Conservation (phyloP, 2,888 invertebrate species). For the Antheraea assamensis region DNA sequence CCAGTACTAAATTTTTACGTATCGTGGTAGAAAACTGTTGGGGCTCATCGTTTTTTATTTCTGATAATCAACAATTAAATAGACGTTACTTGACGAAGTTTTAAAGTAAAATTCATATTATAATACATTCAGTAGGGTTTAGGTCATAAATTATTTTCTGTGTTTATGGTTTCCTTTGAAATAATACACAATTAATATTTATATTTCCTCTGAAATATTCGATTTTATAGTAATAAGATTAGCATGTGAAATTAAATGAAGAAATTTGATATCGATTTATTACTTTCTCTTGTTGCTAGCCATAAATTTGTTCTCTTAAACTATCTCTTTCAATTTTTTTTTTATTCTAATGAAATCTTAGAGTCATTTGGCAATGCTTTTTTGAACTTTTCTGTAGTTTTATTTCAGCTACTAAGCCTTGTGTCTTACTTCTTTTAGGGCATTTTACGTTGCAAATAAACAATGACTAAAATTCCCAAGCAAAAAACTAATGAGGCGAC, state of each 20-base stretch:
- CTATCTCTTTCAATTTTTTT: background rate
- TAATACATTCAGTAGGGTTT: background rate
- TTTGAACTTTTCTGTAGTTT: background rate
- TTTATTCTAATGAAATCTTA: background rate
- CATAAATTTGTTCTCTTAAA: background rate
- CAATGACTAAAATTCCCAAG: background rate
- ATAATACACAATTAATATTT: background rate
- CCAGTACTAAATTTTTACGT: slow-evolving; percentile 55
- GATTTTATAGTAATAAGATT: background rate
- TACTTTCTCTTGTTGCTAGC: background rate
- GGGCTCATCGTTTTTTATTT: slow-evolving; percentile 12
- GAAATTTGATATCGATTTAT: background rate
- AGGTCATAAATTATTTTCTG: background rate
- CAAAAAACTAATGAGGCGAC: background rate
- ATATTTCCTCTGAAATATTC: too few species aligned
- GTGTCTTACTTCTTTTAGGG: background rate
- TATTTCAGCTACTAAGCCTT: background rate
- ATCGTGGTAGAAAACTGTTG: slow-evolving; percentile 40
- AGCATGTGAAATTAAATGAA: background rate
- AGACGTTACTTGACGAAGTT: background rate
- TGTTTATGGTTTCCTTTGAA: background rate
- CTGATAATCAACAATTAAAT: background rate
- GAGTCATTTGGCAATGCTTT: background rate
- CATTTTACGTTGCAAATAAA: background rate
- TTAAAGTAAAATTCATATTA: background rate